Evolutionary conservation across 2,888 invertebrate genomes (phyloP), one percentile per base, ranked within the genome.

Genomic region (Zootermopsis nevadensis): DNA sequence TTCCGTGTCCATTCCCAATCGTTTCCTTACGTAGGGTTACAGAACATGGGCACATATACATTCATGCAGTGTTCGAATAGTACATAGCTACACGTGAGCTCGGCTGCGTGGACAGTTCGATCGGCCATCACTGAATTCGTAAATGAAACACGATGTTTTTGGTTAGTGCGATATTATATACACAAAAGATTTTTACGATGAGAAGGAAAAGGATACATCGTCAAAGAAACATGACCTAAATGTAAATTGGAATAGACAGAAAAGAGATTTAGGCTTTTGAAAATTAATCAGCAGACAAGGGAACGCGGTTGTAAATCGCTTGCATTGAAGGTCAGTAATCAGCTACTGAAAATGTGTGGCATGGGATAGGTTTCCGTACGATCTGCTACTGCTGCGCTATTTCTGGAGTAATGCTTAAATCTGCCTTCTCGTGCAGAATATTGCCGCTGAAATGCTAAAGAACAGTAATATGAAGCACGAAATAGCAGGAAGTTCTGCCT

Each of bases 381-480:
- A 53, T 27, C 27, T 60, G 27, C 15, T 27, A 27, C n/a, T 27
- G 27, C 60, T 60, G 60, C n/a, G 60, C n/a, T 60, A 27, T n/a
- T 60, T 27, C 60, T 60, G 4, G n/a, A 27, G 60, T 12, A n/a
- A 60, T 1, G 60, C 4, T n/a, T 60, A 27, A 60, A n/a, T n/a
- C 27, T n/a, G 6, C n/a, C 60, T 60, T 60, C 60, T n/a, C n/a
- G 27, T 60, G 60, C 27, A 10, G 60, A 60, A 60, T 60, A 60
- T 60, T 60, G 27, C 60, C n/a, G n/a, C n/a, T 8, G 60, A 12
- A 60, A 60, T 60, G 60, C 60, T 60, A 27, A 60, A 60, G 60
- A n/a, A 60, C n/a, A 60, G n/a, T 60, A n/a, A 60, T n/a, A n/a
- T n/a, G n/a, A 60, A 60, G 60, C 60, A 60, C n/a, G 60, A 2